Conservation (phyloP, 2,797 vertebrate genomes). For the Rhabdophis nuchalis region DNA sequence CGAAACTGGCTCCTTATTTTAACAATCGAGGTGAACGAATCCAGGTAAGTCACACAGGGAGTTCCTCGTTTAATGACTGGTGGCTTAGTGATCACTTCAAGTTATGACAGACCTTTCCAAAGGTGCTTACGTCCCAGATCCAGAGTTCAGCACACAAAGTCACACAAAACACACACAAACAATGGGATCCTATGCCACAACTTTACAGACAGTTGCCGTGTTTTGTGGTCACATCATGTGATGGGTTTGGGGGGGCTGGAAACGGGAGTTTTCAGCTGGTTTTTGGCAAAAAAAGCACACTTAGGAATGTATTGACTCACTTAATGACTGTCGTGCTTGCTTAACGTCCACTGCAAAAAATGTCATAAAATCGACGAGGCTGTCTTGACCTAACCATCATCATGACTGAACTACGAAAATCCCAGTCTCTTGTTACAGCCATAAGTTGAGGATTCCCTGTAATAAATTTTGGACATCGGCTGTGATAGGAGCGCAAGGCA, state of each 20-base stretch:
- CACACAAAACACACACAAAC: no score
- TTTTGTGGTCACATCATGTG: background rate
- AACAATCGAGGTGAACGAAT: background rate
- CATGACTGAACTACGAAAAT: background rate
- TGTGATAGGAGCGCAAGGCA: background rate
- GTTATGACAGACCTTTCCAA: background rate
- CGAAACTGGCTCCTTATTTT: background rate
- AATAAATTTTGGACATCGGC: background rate
- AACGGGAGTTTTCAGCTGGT: background rate
- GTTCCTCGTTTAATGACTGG: background rate
- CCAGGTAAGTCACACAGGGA: background rate
- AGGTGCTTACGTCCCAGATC: background rate
- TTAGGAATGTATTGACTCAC: background rate
- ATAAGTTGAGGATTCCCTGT: background rate
- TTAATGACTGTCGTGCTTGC: background rate
- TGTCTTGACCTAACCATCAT: background rate
- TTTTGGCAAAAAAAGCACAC: background rate
- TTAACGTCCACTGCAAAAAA: background rate
- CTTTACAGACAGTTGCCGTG: background rate
- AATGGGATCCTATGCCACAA: no score
- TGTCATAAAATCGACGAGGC: background rate
- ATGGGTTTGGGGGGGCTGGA: no score
- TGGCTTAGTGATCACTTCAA: background rate
- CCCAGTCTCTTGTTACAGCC: accelerated
- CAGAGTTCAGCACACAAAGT: background rate